Evolutionary conservation across 2,113 vertebrate genomes (phyloP), one percentile per base, ranked within the genome.

Genomic region (Orycteropus afer): DNA sequence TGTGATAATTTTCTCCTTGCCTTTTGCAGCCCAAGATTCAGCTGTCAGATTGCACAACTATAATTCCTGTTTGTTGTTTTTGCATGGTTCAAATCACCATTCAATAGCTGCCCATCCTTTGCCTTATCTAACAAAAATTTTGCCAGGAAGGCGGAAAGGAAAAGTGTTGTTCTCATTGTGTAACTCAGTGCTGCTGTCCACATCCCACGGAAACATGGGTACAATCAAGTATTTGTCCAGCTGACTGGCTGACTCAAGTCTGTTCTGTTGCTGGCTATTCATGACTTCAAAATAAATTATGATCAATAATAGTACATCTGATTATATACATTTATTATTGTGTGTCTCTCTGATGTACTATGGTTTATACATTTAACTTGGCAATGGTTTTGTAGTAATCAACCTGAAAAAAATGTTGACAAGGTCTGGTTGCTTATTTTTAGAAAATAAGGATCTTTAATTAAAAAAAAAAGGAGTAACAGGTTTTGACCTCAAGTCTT

Each of bases 191-290:
- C 98, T 99, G 98, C 98, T 98, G 98, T 98, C 97, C 94, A 90
- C 89, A 92, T 94, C 98, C 97, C 69, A 96, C 96, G 94, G 61
- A 78, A 88, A 98, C 71, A 71, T 97, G 98, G 98, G 98, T 98
- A 97, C 98, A 97, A 98, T 98, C 98, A 97, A 97, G 97, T 98
- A 96, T 98, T 97, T 97, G 98, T 98, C 98, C 98, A 98, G 98
- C 98, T 97, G 96, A 99, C 96, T 95, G 97, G 95, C 97, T 97
- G 97, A 94, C 97, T 97, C 96, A 15, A 93, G 97, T 98, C 97
- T 97, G 95, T 98, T 98, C 99, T 99, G 98, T 99, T 98, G 99
- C 98, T 99, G 98, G 98, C 98, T 98, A 99, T 98, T 99, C 98
- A 98, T 98, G 98, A 98, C 98, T 99, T 98, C 98, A 98, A 95